These are phyloP conservation scores for Agriopis marginaria DNA, from an alignment of 2,888 invertebrate species.

Conservation along the genomic window DNA sequence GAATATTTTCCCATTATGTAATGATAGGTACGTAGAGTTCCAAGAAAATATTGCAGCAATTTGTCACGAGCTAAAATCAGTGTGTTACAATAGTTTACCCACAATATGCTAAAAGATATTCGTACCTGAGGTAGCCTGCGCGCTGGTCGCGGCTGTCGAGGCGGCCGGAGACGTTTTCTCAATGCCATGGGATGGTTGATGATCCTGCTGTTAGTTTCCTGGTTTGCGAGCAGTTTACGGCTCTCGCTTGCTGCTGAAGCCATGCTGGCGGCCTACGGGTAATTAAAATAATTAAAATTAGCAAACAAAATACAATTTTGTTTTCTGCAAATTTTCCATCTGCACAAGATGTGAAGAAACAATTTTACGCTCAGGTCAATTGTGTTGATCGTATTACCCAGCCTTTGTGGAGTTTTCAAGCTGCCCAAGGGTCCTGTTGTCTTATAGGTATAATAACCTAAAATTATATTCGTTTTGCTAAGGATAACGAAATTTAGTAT, in stretches of 20 bases:
- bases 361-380: no score
- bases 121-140: conserved; percentile 86
- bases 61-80: no score
- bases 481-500: no score
- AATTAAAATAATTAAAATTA: not conserved
- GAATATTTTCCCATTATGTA: no score
- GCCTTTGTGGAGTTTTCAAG: no score
- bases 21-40: not conserved
- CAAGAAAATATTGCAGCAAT: not conserved
- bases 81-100: no score
- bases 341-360: no score
- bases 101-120: not conserved
- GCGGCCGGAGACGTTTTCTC: conserved; percentile 73
- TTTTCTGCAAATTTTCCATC: no score
- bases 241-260: conserved; percentile 85
- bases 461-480: no score
- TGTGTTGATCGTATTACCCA: no score
- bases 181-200: conserved; percentile 82
- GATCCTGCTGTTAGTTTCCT: conserved; percentile 75
- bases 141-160: conserved; percentile 73
- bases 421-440: no score
- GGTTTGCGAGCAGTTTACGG: conserved; percentile 76
- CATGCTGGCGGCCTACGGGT: conserved; percentile 83
- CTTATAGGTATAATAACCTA: no score
- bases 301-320: not conserved